Conservation (phyloP, 2,888 invertebrate species). For the Cosmopolites sordidus region DNA sequence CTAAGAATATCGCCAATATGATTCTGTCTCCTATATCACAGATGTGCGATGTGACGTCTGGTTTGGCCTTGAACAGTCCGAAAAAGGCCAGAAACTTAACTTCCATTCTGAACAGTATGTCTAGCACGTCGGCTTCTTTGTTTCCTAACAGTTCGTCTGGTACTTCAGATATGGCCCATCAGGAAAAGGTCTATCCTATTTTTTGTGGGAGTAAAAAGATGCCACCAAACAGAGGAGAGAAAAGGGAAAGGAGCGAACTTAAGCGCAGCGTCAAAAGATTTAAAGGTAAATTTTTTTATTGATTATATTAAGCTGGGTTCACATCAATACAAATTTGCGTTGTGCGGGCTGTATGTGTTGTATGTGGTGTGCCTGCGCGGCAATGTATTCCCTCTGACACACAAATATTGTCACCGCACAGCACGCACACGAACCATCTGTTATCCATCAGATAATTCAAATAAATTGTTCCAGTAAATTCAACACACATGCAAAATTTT, state of each 20-base stretch:
- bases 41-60: conserved; percentile 52
- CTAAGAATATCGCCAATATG: conserved; percentile 29
- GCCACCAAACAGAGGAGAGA: conserved; percentile 17
- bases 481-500: too few relatives aligned
- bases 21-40: conserved; percentile 52
- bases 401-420: too few relatives aligned
- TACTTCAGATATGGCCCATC: conserved; percentile 14
- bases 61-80: conserved; percentile 50
- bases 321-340: too few relatives aligned
- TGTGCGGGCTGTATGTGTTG: too few relatives aligned
- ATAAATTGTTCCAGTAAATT: too few relatives aligned
- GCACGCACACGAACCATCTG: too few relatives aligned
- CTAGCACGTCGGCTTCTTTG: conserved; percentile 5
- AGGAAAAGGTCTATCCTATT: conserved; percentile 49
- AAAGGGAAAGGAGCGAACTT: conserved; percentile 17
- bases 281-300: conserved; percentile 22
- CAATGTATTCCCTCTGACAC: too few relatives aligned
- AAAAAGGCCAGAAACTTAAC: conserved; percentile 42
- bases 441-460: too few relatives aligned
- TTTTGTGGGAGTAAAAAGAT: conserved; percentile 33
- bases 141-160: neutral
- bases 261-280: conserved; percentile 14
- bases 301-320: too few relatives aligned
- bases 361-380: too few relatives aligned
- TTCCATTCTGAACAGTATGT: conserved; percentile 34